Evolutionary conservation across 2,113 vertebrate genomes (phyloP), one percentile per base, ranked within the genome.

Genomic region (Poicephalus meyeri): DNA sequence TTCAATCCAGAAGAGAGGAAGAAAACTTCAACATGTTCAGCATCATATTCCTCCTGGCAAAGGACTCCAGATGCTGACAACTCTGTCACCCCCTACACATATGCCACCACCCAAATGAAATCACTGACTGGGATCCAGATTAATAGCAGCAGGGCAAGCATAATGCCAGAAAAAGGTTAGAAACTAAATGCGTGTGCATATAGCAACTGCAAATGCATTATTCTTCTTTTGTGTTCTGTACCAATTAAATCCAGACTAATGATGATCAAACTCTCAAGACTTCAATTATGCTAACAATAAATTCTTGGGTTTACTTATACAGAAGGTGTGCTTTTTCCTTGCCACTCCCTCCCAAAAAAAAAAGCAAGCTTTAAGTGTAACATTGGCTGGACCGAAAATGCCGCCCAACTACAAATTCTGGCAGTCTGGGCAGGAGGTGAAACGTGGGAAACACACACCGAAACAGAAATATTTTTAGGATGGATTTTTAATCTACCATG

Each of bases 401-500:
- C 16, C 25, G 58, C 15, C 35, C 5, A 74, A 50, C 17, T 71
- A n/a, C 23, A 41, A 89, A 60, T 28, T 31, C 53, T 35, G 19
- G 63, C 71, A 74, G 16, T 46, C 68, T 33, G 13, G 33, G 24
- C 5, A 72, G 5, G 10, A 26, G 8, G 50, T 42, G 41, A 61
- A 81, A 25, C 2, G 7, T 5, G 4, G 15, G n/a, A 80, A 91
- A 79, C 5, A 29, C n/a, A 70, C 9, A 58, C 11, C 31, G n/a
- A 79, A 96, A 83, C 12, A 74, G 35, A 91, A 88, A 46, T 50
- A 86, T 78, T 84, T 93, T 90, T 92, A 88, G 65, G 52, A 95
- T 84, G 69, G 61, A 79, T 84, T 94, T 95, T 93, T 92, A 95
- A 91, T 95, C 52, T 87, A 72, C 74, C 64, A 68, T 37, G 47